Base-by-base conservation (phyloP, 2,888 invertebrate species). In the Drosophila sordidula region DNA sequence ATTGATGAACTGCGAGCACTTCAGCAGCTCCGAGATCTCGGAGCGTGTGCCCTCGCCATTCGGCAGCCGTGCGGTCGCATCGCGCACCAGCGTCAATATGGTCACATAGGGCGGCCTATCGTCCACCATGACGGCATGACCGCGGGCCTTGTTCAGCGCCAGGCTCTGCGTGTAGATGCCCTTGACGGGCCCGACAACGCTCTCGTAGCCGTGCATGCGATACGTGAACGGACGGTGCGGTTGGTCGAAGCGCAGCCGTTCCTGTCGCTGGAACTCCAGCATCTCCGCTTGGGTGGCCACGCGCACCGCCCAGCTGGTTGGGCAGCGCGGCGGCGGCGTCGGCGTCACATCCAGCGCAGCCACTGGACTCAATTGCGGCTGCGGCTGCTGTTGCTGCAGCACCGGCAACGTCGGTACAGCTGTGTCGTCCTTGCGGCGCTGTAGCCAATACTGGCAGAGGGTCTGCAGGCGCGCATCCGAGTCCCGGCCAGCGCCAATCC, bases 401-500 rank as follows among this genome's bases (percentile, higher is more conserved):
- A 32, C 42, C 22, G 39, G 6, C 12, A 46, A 4, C 38, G 51
- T 70, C 14, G 59, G 50, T 25, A 61, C 9, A 6, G 22, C 22
- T 25, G 45, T 26, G 12, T 80, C 78, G 4, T 83, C 88, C 55
- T 93, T 93, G 36, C 94, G 92, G 45, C 95, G 94, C 32, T 95
- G 94, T 75, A 97, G 92, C 96, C 98, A 98, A 79, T 95, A 95
- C 68, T 95, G 94, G 89, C 96, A 97, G 56, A 98, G 92, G 4
- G 95, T 94, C 5, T 94, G 93, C 12, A 98, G 93, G 41, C 96
- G 94, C 4, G 95, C 94, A 91, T 98, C 98, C 3, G 97, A 96
- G 91, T 98, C 98, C 5, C 98, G 94, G 0, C 98, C 98, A 6
- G 97, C 97, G 2, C 98, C 98, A 68, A 98, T 98, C 98, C 98